Evolutionary conservation across 2,797 vertebrate species (phyloP), one percentile per base, ranked within the genome.

Genomic region (Thalassophryne amazonica): DNA sequence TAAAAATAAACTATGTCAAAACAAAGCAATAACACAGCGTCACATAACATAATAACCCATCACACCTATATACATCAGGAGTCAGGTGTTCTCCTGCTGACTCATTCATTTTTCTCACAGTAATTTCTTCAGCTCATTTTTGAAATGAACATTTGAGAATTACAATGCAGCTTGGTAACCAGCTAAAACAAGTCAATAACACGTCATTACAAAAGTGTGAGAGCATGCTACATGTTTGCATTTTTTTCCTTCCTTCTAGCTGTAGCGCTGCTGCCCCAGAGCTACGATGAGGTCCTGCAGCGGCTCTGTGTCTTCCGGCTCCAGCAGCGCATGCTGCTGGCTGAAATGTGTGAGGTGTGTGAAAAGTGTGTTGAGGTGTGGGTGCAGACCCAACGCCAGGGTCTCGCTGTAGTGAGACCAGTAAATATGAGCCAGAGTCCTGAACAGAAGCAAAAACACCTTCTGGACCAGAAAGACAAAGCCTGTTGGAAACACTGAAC

Each of bases 331-430:
- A 16, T 93, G 91, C 60, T 88, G 87, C 54, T 59, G 83, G 53
- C 89, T 89, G 81, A 94, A 93, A 29, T 85, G 77, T 2, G 83
- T 86, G 51, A 94, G 82, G 78, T 94, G 93, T 20, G 55, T 70
- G 73, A 93, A 92, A 35, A 93, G 80, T 0, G 91, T 92, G 82
- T 94, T 93, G 45, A 94, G 91, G 59, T 93, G 90, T 0, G 91
- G 88, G 40, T 93, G 90, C 57, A 94, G 76, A 13, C 90, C 89
- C 52, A 92, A 41, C 1, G 75, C 78, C 0, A 91, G 84, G 1
- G 86, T 74, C 13, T 92, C 87, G 30, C 76, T 75, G 80, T 92
- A 94, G 82, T 94, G 93, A 22, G 70, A 85, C 60, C 86, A 90
- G 69, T 93, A 93, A 74, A 93, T 88, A 72, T 94, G 93, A n/a